Conservation (phyloP, 2,113 vertebrate genomes). For the Colius striatus region DNA sequence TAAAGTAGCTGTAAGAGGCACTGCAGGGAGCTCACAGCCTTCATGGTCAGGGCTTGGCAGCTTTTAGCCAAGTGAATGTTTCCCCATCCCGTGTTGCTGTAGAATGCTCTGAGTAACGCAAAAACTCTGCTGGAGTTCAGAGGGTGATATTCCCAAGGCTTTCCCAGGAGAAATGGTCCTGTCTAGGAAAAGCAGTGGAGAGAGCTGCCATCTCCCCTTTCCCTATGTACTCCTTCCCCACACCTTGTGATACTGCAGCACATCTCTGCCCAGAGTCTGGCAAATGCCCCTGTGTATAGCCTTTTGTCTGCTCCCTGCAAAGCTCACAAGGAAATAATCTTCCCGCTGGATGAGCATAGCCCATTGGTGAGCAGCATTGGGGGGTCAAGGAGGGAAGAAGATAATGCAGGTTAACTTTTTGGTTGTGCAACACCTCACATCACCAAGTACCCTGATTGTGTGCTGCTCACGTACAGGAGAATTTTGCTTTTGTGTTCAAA, state of each 20-base stretch:
- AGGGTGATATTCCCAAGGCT: neutral
- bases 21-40: neutral
- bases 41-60: neutral
- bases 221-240: neutral
- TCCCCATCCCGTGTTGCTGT: rapidly evolving
- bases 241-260: neutral
- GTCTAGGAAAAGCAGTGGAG: neutral
- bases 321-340: neutral
- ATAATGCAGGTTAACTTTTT: neutral
- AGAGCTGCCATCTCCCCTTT: neutral
- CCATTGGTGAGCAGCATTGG: neutral
- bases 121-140: neutral
- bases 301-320: neutral
- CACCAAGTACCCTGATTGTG: neutral
- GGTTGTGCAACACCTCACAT: neutral
- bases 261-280: neutral
- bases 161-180: neutral
- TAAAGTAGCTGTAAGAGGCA: neutral
- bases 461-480: neutral
- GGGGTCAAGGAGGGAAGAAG: neutral
- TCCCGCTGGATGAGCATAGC: neutral
- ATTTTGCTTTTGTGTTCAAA: neutral
- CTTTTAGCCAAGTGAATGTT: neutral
- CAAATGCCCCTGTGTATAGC: neutral
- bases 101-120: neutral